Evolutionary conservation across 2,113 vertebrate species (phyloP).

Genomic region (Protobothrops flavoviridis): DNA sequence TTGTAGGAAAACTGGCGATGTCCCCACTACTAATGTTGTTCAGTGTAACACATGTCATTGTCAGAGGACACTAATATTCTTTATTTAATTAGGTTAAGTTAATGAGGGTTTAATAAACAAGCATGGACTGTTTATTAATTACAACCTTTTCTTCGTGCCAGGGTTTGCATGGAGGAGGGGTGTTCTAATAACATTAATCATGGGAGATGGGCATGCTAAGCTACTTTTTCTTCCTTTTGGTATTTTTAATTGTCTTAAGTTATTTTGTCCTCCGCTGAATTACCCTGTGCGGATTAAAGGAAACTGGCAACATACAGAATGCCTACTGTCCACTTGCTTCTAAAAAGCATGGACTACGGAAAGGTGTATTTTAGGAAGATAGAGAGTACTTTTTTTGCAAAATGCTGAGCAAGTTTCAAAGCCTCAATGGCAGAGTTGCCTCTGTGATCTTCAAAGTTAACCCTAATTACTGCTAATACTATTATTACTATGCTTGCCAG

Average conservation of each 20-base stretch:
- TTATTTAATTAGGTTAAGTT: conserved; percentile 48
- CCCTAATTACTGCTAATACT: neutral
- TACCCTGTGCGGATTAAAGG: conserved; percentile 19
- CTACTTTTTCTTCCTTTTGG: conserved; percentile 31
- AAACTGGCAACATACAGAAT: conserved; percentile 5
- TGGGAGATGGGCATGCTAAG: conserved; percentile 23
- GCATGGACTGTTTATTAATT: conserved; percentile 36
- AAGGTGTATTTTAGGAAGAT: neutral
- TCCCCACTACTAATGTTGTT: conserved; percentile 39
- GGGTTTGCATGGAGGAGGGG: neutral
- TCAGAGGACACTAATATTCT: conserved; percentile 61
- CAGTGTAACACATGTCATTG: conserved; percentile 18
- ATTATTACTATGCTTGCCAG: neutral
- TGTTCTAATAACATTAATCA: conserved; percentile 46
- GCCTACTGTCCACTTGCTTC: neutral
- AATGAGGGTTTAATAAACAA: conserved; percentile 48
- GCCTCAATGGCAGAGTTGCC: neutral
- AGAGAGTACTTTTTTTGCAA: neutral
- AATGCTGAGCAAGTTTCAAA: neutral
- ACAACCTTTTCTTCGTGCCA: neutral
- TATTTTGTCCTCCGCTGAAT: conserved; percentile 7
- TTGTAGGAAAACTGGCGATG: conserved; percentile 60
- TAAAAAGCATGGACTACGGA: neutral
- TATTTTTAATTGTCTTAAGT: conserved; percentile 19
- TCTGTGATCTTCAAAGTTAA: neutral